Percentiles rank a stretch among this genome's conserved stretches.
phyloP scores from a whole-genome alignment of 2,113 vertebrate genomes.

The Salminus brasiliensis region DNA sequence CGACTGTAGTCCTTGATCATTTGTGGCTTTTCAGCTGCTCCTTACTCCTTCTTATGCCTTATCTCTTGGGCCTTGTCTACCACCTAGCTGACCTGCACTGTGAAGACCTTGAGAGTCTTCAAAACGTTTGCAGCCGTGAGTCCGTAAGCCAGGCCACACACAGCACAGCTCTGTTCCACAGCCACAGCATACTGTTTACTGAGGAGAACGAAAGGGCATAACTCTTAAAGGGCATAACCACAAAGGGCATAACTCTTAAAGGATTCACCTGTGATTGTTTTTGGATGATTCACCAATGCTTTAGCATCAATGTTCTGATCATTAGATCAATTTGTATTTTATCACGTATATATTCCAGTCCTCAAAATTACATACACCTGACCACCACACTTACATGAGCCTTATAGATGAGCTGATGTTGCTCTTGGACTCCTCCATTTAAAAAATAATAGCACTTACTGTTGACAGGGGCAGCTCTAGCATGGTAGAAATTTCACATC shows the following conservation, averaged over 20 bases:
- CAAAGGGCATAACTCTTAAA: not conserved
- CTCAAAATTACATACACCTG: too few species aligned
- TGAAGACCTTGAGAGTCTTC: conserved; percentile 71
- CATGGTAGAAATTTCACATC: too few species aligned
- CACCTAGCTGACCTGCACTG: conserved; percentile 22
- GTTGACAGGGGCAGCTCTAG: too few species aligned
- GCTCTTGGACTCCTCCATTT: too few species aligned
- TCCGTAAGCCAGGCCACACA: conserved; percentile 18
- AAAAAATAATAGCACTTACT: too few species aligned
- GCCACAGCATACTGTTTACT: not conserved
- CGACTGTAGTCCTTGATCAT: not conserved
- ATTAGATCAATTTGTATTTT: too few species aligned
- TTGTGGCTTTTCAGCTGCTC: conserved; percentile 32
- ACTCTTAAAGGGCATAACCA: not conserved
- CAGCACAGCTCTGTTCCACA: not conserved
- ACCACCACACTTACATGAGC: too few species aligned
- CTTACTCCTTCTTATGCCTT: conserved; percentile 48
- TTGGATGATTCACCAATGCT: too few species aligned
- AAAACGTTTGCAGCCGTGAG: conserved; percentile 74
- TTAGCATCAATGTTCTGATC: too few species aligned
- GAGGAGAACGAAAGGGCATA: not conserved
- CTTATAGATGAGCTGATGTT: too few species aligned
- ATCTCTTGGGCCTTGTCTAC: conserved; percentile 57
- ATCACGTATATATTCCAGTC: too few species aligned
- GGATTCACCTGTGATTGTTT: too few species aligned